phyloP scores from a whole-genome alignment of 2,797 vertebrate species.

The Scyliorhinus canicula region DNA sequence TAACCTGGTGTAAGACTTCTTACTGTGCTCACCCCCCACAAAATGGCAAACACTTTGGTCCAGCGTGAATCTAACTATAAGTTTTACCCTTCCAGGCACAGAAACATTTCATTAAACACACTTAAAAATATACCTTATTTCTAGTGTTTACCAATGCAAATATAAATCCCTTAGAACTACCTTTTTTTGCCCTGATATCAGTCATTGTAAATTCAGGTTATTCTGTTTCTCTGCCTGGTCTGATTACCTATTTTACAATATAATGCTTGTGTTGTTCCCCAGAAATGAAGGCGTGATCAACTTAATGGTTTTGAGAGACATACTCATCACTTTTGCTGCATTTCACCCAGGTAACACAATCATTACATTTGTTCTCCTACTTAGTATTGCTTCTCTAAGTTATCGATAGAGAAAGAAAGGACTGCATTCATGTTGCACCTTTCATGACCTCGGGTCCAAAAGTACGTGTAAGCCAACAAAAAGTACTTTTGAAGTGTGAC shows the following conservation, averaged over 20 bases:
- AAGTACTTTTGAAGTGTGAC: not conserved
- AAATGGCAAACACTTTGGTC: too few species aligned
- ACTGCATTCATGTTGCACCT: not conserved
- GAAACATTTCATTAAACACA: too few species aligned
- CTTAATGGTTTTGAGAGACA: constrained; percentile 62
- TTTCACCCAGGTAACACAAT: constrained; percentile 59
- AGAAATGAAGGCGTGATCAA: constrained; percentile 63
- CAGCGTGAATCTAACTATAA: too few species aligned
- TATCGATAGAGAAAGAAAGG: not conserved
- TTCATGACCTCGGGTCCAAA: not conserved
- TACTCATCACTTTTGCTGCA: constrained; percentile 68
- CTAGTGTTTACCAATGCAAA: too few species aligned
- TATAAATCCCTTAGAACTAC: too few species aligned
- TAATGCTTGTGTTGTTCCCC: constrained; percentile 41
- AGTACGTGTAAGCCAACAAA: too few species aligned
- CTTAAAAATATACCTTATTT: too few species aligned
- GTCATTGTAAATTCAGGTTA: not conserved
- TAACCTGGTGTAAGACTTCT: too few species aligned
- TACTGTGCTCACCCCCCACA: too few species aligned
- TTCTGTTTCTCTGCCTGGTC: not conserved
- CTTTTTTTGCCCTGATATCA: too few species aligned
- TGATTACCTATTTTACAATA: not conserved
- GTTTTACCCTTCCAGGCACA: too few species aligned
- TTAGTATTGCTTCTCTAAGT: not conserved
- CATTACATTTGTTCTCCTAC: not conserved